A percentile compares a stretch with the other conserved stretches of the same genome.
These are phyloP conservation scores for Carlito syrichta DNA, from an alignment of 2,113 vertebrate species.

Conservation along the genomic window DNA sequence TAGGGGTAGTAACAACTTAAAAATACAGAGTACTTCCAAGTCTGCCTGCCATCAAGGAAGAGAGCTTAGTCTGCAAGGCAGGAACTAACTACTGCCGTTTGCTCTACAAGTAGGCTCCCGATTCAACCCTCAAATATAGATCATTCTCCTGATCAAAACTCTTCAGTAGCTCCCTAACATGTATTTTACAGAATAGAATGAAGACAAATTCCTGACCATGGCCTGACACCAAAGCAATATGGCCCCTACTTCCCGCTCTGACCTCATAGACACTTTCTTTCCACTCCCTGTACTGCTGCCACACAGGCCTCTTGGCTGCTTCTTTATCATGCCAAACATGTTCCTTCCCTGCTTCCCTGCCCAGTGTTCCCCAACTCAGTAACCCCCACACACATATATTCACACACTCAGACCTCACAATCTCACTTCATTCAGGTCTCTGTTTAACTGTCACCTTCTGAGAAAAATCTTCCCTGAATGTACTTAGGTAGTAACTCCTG, in stretches of 20 bases:
- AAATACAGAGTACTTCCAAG: background rate
- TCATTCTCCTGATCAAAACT: background rate
- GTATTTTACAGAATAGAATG: background rate
- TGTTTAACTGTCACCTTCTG: background rate
- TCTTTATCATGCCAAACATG: background rate
- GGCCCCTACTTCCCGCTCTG: background rate
- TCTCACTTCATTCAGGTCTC: background rate
- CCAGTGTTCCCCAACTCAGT: background rate
- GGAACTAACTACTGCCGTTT: background rate
- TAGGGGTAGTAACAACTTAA: rapidly evolving
- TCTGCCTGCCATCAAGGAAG: background rate
- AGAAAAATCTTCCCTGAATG: background rate
- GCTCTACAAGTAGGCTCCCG: background rate
- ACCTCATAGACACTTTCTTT: background rate
- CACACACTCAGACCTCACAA: too few species aligned
- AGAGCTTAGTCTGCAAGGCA: background rate
- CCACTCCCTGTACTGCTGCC: too few species aligned
- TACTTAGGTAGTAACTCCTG: background rate
- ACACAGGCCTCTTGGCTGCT: background rate
- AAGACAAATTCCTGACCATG: background rate
- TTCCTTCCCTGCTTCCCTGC: background rate
- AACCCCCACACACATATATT: background rate
- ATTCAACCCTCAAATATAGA: background rate
- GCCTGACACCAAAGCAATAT: too few species aligned
- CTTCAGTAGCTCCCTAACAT: background rate